Conservation (phyloP, 2,113 vertebrate genomes). For the Macquaria ambigua region DNA sequence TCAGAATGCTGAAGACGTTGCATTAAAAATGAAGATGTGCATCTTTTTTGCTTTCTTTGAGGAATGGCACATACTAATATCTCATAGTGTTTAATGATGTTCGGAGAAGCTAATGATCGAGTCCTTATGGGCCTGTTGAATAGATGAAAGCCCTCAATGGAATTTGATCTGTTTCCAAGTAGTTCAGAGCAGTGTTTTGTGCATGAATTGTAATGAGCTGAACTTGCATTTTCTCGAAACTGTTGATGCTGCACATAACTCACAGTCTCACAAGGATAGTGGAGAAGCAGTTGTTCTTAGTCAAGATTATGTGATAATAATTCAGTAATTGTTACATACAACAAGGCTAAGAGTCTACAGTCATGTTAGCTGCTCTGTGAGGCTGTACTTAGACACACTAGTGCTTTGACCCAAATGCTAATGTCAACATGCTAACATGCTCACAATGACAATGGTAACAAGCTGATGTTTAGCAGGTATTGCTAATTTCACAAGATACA, state of each 20-base stretch:
- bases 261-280: constrained; percentile 42
- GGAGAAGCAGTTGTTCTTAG: constrained; percentile 35
- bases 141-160: constrained; percentile 77
- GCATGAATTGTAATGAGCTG: constrained; percentile 73
- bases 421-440: background rate
- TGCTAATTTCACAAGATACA: background rate
- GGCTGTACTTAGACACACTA: background rate
- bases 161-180: constrained; percentile 75
- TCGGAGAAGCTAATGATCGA: constrained; percentile 77
- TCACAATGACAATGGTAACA: background rate
- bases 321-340: constrained; percentile 16
- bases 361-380: background rate
- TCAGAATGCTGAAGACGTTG: constrained; percentile 46
- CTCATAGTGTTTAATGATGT: constrained; percentile 74
- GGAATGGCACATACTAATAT: constrained; percentile 53
- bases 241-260: constrained; percentile 71
- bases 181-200: constrained; percentile 65
- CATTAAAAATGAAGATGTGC: constrained; percentile 67
- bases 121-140: constrained; percentile 72
- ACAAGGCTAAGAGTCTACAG: background rate
- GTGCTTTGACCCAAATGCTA: background rate
- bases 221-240: constrained; percentile 72
- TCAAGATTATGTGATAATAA: constrained; percentile 28
- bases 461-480: background rate
- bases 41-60: constrained; percentile 62